These are phyloP conservation scores for Acanthurus tractus DNA, from an alignment of 2,797 vertebrate species.

Conservation along the genomic window DNA sequence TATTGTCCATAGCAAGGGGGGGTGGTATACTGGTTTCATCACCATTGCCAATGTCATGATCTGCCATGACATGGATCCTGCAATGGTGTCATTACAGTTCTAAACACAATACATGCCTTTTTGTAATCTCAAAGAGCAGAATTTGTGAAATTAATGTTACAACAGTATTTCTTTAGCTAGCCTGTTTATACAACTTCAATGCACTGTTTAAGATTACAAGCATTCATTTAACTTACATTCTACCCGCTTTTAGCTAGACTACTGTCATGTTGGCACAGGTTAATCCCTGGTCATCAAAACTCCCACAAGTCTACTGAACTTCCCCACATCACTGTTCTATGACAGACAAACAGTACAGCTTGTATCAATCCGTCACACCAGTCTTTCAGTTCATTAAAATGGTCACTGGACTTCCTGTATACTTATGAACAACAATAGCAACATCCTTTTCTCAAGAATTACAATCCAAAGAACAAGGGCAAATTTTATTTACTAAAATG, in stretches of 20 bases:
- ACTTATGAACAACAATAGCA: not conserved
- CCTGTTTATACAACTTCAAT: conserved; percentile 1
- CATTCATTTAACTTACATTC: not conserved
- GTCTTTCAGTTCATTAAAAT: conserved; percentile 12
- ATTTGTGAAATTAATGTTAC: not conserved
- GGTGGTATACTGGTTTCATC: too few species aligned
- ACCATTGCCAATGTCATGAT: too few species aligned
- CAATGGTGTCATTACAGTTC: too few species aligned
- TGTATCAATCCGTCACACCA: not conserved
- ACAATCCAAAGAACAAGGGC: not conserved
- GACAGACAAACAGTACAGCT: not conserved
- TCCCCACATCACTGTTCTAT: not conserved
- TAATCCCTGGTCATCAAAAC: conserved; percentile 20
- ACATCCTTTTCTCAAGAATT: not conserved
- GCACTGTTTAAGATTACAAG: conserved; percentile 3
- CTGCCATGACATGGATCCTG: too few species aligned
- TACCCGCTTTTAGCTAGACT: conserved; percentile 23
- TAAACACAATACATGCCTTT: too few species aligned
- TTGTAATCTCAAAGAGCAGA: not conserved
- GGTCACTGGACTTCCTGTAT: not conserved
- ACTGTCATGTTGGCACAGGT: not conserved
- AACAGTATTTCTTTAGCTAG: too few species aligned
- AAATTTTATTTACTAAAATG: not conserved
- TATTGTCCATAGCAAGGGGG: not conserved
- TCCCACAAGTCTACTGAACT: not conserved